These are phyloP conservation scores for Tympanuchus pallidicinctus DNA, from an alignment of 2,113 vertebrate genomes.

Conservation along the genomic window DNA sequence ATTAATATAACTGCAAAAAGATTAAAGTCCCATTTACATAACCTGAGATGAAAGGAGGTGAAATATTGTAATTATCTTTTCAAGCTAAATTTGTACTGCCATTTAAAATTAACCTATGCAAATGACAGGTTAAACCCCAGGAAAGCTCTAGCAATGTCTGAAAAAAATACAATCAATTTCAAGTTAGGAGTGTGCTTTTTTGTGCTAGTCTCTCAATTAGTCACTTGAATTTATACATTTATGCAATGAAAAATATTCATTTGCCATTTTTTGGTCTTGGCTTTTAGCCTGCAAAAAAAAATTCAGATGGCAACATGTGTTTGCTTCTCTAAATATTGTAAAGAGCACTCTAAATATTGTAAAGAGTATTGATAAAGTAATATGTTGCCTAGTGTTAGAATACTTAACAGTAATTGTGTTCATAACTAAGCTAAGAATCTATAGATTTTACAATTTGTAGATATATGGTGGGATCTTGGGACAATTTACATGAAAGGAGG, in stretches of 20 bases:
- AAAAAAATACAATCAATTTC: slow-evolving; percentile 70
- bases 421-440: not conserved
- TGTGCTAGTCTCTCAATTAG: slow-evolving; percentile 58
- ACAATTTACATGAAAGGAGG: not conserved
- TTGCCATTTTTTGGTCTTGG: not conserved
- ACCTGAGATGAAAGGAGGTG: slow-evolving; percentile 86
- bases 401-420: not conserved
- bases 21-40: slow-evolving; percentile 91
- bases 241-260: not conserved
- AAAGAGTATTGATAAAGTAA: not conserved
- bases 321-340: not conserved
- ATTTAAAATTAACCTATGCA: slow-evolving; percentile 97
- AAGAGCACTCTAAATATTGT: not conserved
- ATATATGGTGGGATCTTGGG: not conserved
- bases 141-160: slow-evolving; percentile 60
- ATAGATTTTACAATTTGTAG: not conserved
- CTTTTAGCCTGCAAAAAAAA: not conserved
- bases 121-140: slow-evolving; percentile 85
- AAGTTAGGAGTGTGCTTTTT: slow-evolving; percentile 64
- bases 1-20: slow-evolving; percentile 81
- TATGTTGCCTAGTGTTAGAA: not conserved
- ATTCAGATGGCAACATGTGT: not conserved
- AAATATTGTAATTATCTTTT: slow-evolving; percentile 97
- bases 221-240: slow-evolving; percentile 41
- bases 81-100: slow-evolving; percentile 93